Conservation (phyloP, 2,113 vertebrate species). For the Puma concolor region DNA sequence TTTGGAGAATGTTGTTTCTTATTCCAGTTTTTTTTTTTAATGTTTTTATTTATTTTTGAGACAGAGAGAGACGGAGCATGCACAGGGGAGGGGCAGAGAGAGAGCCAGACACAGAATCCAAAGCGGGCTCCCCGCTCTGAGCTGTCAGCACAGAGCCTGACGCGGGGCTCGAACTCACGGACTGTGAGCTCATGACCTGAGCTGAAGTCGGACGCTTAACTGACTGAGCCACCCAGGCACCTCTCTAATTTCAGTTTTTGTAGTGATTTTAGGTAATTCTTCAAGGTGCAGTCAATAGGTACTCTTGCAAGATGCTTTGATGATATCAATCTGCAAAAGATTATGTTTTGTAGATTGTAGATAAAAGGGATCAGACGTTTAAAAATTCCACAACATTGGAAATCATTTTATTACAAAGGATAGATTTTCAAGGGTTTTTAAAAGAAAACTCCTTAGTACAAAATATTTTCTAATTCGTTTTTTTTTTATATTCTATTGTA, state of each 20-base stretch:
- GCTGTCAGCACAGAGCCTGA: no score
- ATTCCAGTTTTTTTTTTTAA: background rate
- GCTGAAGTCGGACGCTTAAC: no score
- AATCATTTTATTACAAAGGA: background rate
- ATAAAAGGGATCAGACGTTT: slow-evolving; percentile 9
- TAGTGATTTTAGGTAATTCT: background rate
- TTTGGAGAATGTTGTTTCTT: background rate
- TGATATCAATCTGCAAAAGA: background rate
- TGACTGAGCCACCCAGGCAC: no score
- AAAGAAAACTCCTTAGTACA: slow-evolving; percentile 7
- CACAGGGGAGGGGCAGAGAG: no score
- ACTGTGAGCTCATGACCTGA: no score
- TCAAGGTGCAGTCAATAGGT: background rate
- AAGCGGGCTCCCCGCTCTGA: no score
- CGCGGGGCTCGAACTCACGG: no score
- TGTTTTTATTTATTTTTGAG: no score
- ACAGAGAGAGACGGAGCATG: no score
- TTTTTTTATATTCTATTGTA: background rate
- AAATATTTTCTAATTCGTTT: background rate
- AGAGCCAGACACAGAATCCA: no score
- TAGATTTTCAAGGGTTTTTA: background rate
- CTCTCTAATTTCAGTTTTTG: background rate
- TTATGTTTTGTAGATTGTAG: background rate
- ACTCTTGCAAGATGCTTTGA: background rate
- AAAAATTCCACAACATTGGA: background rate